A percentile compares a stretch with the other conserved stretches of the same genome.
These are phyloP conservation scores for Dissostichus mawsoni DNA, from an alignment of 2,113 vertebrate genomes.

Conservation along the genomic window DNA sequence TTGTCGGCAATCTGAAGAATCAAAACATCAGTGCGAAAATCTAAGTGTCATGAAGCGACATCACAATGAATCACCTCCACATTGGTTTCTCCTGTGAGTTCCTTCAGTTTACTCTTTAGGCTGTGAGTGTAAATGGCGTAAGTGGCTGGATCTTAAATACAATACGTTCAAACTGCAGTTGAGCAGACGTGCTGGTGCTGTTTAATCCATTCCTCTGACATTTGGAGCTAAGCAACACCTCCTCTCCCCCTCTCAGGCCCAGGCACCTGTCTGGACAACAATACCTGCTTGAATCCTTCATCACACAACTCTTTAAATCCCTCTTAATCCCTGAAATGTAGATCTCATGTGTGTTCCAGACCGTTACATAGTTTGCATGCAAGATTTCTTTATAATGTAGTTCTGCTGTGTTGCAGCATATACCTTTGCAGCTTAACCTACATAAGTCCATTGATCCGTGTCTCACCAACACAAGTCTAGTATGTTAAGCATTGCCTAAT, in stretches of 20 bases:
- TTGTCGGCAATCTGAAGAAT: not conserved
- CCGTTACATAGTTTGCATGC: slow-evolving; percentile 63
- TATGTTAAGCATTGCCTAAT: slow-evolving; percentile 80
- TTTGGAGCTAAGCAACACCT: slow-evolving; percentile 51
- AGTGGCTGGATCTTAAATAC: slow-evolving; percentile 20
- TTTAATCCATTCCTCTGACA: slow-evolving; percentile 66
- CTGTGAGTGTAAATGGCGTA: slow-evolving; percentile 15
- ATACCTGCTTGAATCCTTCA: slow-evolving; percentile 72
- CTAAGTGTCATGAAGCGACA: not conserved
- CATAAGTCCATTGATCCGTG: slow-evolving; percentile 77
- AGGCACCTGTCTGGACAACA: slow-evolving; percentile 79
- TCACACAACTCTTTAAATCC: slow-evolving; percentile 74
- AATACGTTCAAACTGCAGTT: slow-evolving; percentile 27
- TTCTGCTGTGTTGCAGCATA: slow-evolving; percentile 64
- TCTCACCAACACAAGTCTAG: slow-evolving; percentile 72
- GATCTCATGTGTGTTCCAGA: slow-evolving; percentile 62
- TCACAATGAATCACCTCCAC: slow-evolving; percentile 27
- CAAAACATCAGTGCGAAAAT: slow-evolving; percentile 5
- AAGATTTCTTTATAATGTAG: slow-evolving; percentile 71
- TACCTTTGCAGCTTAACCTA: slow-evolving; percentile 76
- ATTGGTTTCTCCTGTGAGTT: slow-evolving; percentile 16
- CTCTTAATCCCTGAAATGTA: slow-evolving; percentile 76
- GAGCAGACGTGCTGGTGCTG: slow-evolving; percentile 39
- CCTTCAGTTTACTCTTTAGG: slow-evolving; percentile 16
- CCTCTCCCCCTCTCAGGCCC: slow-evolving; percentile 40